Percentiles rank a stretch among this genome's conserved stretches.
Evolutionary conservation across 2,113 vertebrate genomes (phyloP).

Genomic region (Percina caprodes): DNA sequence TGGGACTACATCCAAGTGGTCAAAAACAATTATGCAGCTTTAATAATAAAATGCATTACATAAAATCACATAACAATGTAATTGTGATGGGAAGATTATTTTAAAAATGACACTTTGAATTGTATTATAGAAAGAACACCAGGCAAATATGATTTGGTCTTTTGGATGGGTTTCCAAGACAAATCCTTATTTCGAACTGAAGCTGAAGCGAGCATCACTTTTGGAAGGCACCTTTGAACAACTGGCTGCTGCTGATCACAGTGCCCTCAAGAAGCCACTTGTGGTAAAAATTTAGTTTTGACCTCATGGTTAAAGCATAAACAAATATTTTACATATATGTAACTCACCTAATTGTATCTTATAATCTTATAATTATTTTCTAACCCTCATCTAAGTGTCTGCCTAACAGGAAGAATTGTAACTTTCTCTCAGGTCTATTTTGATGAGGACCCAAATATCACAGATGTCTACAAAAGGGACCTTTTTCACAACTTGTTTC

Average conservation of each 20-base stretch:
- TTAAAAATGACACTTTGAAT: not conserved
- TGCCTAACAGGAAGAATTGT: not conserved
- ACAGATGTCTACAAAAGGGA: conserved; percentile 60
- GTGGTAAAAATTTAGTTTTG: conserved; percentile 30
- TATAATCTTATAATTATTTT: not conserved
- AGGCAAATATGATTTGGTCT: accelerated
- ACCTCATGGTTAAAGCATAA: not conserved
- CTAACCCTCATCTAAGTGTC: no score
- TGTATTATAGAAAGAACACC: not conserved
- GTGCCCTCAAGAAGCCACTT: conserved; percentile 48
- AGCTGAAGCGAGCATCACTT: conserved; percentile 48
- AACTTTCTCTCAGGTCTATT: conserved; percentile 68
- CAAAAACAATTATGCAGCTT: not conserved
- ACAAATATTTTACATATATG: not conserved
- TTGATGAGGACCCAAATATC: not conserved
- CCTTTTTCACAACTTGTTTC: conserved; percentile 80
- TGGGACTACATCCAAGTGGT: not conserved
- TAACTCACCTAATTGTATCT: not conserved
- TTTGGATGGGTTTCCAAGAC: not conserved
- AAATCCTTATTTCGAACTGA: conserved; percentile 11
- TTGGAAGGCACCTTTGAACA: conserved; percentile 53
- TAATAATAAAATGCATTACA: not conserved
- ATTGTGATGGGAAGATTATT: not conserved
- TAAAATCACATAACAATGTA: not conserved
- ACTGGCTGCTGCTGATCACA: conserved; percentile 14